Evolutionary conservation across 2,797 vertebrate species (phyloP).

Genomic region (Jordanella pulchra): DNA sequence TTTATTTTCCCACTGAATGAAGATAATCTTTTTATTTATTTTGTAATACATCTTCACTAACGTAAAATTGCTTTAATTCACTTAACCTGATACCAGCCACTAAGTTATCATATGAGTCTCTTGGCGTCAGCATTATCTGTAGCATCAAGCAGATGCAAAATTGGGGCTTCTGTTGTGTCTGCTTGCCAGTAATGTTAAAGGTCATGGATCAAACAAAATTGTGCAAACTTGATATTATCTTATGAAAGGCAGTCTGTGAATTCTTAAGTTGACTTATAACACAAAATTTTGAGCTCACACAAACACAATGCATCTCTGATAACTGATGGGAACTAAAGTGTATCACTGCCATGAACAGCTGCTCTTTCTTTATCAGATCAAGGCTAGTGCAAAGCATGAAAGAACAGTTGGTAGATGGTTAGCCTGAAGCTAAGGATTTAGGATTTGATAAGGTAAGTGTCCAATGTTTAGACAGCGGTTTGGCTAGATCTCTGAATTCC

Average conservation of each 20-base stretch:
- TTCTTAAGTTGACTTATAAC: slow-evolving; percentile 37
- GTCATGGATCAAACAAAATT: slow-evolving; percentile 60
- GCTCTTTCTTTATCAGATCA: slow-evolving; percentile 52
- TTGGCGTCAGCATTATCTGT: slow-evolving; percentile 70
- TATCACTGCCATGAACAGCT: slow-evolving; percentile 70
- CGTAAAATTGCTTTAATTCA: slow-evolving; percentile 61
- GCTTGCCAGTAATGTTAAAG: slow-evolving; percentile 46
- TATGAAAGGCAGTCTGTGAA: slow-evolving; percentile 46
- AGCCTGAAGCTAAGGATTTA: slow-evolving; percentile 46
- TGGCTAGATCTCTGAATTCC: slow-evolving; percentile 45
- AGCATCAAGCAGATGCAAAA: slow-evolving; percentile 65
- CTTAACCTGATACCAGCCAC: slow-evolving; percentile 60
- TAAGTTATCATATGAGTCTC: slow-evolving; percentile 63
- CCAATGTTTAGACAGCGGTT: slow-evolving; percentile 66
- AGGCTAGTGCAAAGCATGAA: slow-evolving; percentile 40
- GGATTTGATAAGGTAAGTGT: slow-evolving; percentile 71
- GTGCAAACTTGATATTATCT: slow-evolving; percentile 62
- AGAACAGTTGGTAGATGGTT: slow-evolving; percentile 34
- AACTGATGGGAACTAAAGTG: slow-evolving; percentile 54
- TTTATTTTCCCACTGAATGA: slow-evolving; percentile 10
- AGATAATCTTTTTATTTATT: not conserved
- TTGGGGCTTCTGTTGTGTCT: slow-evolving; percentile 57
- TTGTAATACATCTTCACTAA: slow-evolving; percentile 26
- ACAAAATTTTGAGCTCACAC: slow-evolving; percentile 16
- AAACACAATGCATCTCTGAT: slow-evolving; percentile 54